Base-by-base conservation (phyloP, 2,797 vertebrate species). In the Botia almorhae region DNA sequence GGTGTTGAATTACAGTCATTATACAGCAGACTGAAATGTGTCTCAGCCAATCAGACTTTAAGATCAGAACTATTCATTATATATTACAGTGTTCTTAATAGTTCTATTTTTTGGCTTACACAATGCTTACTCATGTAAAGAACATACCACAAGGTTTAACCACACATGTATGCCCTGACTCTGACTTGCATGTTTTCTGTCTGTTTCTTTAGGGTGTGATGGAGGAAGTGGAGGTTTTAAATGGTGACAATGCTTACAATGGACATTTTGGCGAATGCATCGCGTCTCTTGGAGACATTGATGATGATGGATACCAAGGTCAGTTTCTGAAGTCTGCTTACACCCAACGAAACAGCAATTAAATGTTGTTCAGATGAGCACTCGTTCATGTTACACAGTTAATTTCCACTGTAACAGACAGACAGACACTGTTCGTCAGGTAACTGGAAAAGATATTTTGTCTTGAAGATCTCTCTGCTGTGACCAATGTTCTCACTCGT, bases 221-320 rank as follows among this genome's bases (percentile, higher is more conserved):
- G 87, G 97, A 98, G 86, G 97, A 99, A 83, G 90, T 90, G 11
- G 89, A 87, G 0, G 48, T 93, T 71, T 88, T 99, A 88, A 91
- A 74, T 0, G 98, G 98, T 2, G 95, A 98, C 26, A 84, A 88
- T 0, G 90, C 95, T 82, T 98, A 97, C 88, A 98, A 99, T 0
- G 98, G 97, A 0, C 97, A 97, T 91, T 99, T 99, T 55, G 98
- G 98, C 85, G 97, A 99, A 90, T 95, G 93, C 89, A 96, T 99
- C 2, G 88, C 96, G 0, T 83, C 92, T 1, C 94, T 99, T 0
- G 96, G 96, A 0, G 98, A 99, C 88, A 93, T 99, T 0, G 98
- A 99, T 36, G 96, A 98, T 0, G 98, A 99, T 3, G 96, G 97
- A 19, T 99, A 96, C 84, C 93, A 95, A 94, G 98, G 98, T 98